Percentiles rank a stretch among this genome's conserved stretches.
These are phyloP conservation scores for Rhagonycha lutea DNA, from an alignment of 2,888 invertebrate genomes.

Conservation along the genomic window DNA sequence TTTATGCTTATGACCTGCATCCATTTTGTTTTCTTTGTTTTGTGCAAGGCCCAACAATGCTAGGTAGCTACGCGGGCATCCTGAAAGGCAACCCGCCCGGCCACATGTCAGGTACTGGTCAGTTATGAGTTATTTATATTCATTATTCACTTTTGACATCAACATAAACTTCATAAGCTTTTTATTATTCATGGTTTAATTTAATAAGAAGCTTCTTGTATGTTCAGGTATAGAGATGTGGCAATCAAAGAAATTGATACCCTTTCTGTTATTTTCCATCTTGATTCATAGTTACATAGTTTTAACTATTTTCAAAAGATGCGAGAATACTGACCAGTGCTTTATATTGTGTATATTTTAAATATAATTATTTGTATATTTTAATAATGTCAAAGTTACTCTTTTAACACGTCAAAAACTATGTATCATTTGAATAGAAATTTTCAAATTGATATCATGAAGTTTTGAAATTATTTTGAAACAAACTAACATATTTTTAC, in stretches of 20 bases:
- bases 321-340: conserved; percentile 2
- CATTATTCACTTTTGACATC: conserved; percentile 11
- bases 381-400: not conserved
- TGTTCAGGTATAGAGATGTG: conserved; percentile 6
- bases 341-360: conserved; percentile 2
- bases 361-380: not conserved
- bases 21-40: conserved; percentile 51
- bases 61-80: conserved; percentile 86
- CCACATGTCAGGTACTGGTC: conserved; percentile 86
- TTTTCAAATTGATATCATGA: not conserved
- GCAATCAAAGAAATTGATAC: not conserved
- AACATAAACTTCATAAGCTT: not conserved
- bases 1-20: conserved; percentile 46
- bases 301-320: not conserved
- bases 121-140: conserved; percentile 48
- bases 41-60: conserved; percentile 56
- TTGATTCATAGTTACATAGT: not conserved
- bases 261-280: not conserved
- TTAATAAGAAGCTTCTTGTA: not conserved
- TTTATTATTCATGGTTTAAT: not conserved
- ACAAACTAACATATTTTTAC: not conserved
- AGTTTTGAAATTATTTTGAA: not conserved
- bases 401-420: not conserved
- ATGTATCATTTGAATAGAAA: not conserved
- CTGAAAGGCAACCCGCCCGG: conserved; percentile 82